Base-by-base conservation (phyloP, 2,888 invertebrate genomes). In the Rotaria socialis region DNA sequence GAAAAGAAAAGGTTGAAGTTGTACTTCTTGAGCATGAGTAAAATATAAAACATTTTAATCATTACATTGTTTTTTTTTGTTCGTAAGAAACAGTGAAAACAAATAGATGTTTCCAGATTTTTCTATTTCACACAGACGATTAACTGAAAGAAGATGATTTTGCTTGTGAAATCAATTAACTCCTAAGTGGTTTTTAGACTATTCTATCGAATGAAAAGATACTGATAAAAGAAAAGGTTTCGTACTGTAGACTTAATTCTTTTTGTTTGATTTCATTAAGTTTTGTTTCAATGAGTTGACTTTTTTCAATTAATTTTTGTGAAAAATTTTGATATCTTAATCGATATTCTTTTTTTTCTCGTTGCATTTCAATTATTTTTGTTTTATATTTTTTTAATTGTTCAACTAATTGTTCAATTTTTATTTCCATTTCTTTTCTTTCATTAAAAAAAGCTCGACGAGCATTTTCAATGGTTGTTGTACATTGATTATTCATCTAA, bases 401-500 rank as follows among this genome's bases (percentile, higher is more conserved):
- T 80, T 43, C 47, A n/a, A 47, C 47, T 80, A 80, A 80, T 11
- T 80, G 47, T 47, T 80, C 80, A 47, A 43, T 80, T 47, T 47
- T 43, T 0, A 80, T 43, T 47, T 80, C 47, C 47, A 80, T 47
- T 24, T 80, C 80, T 47, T 80, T 80, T 47, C 80, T 7, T 41
- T 80, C 80, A n/a, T 16, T 47, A n/a, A 80, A 43, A 24, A 47
- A 80, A 14, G 47, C 43, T 24, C 47, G 43, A 43, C 80, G 80
- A n/a, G 80, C 80, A 80, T 80, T 80, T 80, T 43, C 80, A 14
- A 80, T 80, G 11, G 80, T 47, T 24, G 43, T 80, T 4, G 43
- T 80, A 47, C 80, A 80, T 47, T 80, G 80, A 80, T 43, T 80
- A n/a, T 80, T 80, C 80, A 80, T 80, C 80, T 80, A 43, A 43